Evolutionary conservation across 1,140 invertebrate genomes (phyloP), one percentile per base, ranked within the genome.

Genomic region (Acyrthosiphon pisum): DNA sequence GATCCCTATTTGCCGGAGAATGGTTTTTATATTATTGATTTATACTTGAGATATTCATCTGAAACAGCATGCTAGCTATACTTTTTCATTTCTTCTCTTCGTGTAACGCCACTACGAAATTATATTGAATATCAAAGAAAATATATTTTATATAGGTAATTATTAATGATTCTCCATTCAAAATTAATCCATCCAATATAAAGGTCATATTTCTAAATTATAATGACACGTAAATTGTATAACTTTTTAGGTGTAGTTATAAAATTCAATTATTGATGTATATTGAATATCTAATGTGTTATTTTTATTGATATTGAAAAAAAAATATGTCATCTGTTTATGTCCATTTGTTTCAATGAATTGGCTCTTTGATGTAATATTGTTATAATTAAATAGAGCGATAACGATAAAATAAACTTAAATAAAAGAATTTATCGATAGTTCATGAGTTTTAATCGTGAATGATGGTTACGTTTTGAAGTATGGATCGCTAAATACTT

Each of bases 1-100:
- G 14, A 48, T 88, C 86, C 86, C 30, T 50, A 35, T 88, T 88
- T 48, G 48, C 35, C 18, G n/a, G 7, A 50, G 41, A 88, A 88
- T 35, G 30, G n/a, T 88, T 88, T 88, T 48, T 87, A 35, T 48
- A 87, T 20, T 87, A 87, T 48, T 87, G 86, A 87, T 87, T 87
- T 48, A 44, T 46, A 48, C 86, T 46, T 48, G 30, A 87, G 41
- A 41, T 41, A 26, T 37, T 44, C 23, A 84, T 84, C 8, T 84
- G 26, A 41, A 41, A 41, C 22, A 44, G 1, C 23, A 41, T n/a
- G 30, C 30, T 30, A 30, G 11, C 60, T n/a, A n/a, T n/a, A 68
- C 30, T n/a, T n/a, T 76, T 76, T n/a, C 30, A 14, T n/a, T 76
- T n/a, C 14, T 76, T 76, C 30, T 76, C 14, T 76, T 76, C 30